Percentiles rank a stretch among this genome's conserved stretches.
Conservation (phyloP, 2,797 vertebrate genomes). For the Thamnophis elegans region DNA sequence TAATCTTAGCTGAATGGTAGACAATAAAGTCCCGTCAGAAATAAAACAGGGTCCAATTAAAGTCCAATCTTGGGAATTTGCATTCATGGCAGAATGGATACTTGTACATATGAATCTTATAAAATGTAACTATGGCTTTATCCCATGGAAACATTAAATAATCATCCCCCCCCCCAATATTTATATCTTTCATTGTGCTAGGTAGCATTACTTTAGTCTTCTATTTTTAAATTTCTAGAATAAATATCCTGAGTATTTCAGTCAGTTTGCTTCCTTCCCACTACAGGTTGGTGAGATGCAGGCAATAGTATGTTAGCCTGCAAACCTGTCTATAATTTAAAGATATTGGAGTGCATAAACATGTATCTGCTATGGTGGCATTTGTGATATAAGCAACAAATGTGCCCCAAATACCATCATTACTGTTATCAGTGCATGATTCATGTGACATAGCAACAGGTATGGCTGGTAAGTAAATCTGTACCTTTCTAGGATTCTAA, state of each 20-base stretch:
- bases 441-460: neutral
- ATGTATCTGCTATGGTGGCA: neutral
- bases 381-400: neutral
- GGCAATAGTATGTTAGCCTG: neutral
- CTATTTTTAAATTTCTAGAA: neutral
- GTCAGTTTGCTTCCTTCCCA: neutral
- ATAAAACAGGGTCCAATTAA: neutral
- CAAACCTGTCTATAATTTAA: neutral
- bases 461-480: neutral
- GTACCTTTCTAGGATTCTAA: neutral
- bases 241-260: neutral
- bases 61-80: neutral
- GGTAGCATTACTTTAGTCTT: neutral
- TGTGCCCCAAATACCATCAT: neutral
- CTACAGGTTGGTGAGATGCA: neutral
- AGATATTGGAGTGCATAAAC: neutral
- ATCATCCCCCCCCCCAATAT: neutral
- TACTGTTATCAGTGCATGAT: neutral
- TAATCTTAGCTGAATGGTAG: neutral
- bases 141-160: neutral
- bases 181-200: neutral
- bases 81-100: conserved; percentile 16
- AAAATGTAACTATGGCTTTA: neutral
- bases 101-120: neutral
- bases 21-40: neutral